Evolutionary conservation across 2,888 invertebrate species (phyloP).

Genomic region (Ectemnius lituratus): DNA sequence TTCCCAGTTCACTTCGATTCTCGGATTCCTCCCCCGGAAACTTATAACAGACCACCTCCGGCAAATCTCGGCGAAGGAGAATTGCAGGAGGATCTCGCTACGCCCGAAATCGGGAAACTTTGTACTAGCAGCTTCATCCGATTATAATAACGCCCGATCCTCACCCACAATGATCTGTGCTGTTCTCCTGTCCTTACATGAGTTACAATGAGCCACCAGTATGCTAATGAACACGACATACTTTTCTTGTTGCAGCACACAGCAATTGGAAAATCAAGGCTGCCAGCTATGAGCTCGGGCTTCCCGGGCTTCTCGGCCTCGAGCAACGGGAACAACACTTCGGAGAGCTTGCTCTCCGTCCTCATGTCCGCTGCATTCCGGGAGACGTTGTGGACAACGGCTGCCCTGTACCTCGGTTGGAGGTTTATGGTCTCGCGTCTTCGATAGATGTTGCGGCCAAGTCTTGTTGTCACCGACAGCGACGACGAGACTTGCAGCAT

Average conservation of each 20-base stretch:
- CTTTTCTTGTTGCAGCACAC: slow-evolving; percentile 71
- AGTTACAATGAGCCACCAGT: neutral
- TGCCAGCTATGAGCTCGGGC: slow-evolving; percentile 69
- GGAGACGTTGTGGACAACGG: slow-evolving; percentile 76
- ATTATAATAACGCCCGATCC: neutral
- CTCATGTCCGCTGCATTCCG: slow-evolving; percentile 75
- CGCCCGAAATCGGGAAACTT: neutral
- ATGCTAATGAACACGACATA: neutral
- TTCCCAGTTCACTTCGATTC: slow-evolving; percentile 21
- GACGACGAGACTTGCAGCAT: slow-evolving; percentile 28
- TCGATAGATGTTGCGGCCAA: slow-evolving; percentile 68
- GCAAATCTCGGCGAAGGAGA: slow-evolving; percentile 26
- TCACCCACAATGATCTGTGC: too few species aligned
- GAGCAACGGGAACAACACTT: slow-evolving; percentile 41
- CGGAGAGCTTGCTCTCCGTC: slow-evolving; percentile 72
- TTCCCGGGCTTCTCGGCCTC: slow-evolving; percentile 60
- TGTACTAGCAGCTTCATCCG: neutral
- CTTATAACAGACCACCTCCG: slow-evolving; percentile 38
- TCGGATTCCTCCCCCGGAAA: slow-evolving; percentile 21
- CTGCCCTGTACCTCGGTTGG: slow-evolving; percentile 76
- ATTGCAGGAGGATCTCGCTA: slow-evolving; percentile 9
- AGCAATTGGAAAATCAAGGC: slow-evolving; percentile 72
- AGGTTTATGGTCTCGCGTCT: slow-evolving; percentile 73
- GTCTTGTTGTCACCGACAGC: slow-evolving; percentile 26
- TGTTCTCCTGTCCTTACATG: neutral